Evolutionary conservation across 2,113 vertebrate genomes (phyloP).

Genomic region (Mobula hypostoma): DNA sequence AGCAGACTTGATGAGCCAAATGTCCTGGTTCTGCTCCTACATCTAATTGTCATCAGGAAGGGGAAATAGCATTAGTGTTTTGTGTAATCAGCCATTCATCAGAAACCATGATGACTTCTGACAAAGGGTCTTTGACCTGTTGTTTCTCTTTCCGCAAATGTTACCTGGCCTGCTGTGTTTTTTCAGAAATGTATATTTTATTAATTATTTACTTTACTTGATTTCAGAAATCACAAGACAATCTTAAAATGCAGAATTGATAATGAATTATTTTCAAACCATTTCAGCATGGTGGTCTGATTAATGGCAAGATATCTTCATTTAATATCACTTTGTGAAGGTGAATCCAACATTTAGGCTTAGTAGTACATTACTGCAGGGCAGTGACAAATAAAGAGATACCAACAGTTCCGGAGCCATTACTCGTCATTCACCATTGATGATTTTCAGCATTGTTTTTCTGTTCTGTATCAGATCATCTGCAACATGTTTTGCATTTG

Average conservation of each 20-base stretch:
- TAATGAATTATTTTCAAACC: not conserved
- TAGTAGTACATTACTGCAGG: not conserved
- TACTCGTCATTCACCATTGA: not conserved
- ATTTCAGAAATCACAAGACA: no score
- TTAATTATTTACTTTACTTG: no score
- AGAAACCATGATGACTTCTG: no score
- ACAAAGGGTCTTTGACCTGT: no score
- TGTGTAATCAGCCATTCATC: no score
- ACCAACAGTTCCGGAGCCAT: not conserved
- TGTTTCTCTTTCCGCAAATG: no score
- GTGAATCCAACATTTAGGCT: not conserved
- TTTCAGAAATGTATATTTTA: no score
- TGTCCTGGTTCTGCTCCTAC: no score
- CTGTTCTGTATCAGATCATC: not conserved
- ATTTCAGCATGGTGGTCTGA: not conserved
- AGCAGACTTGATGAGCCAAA: no score
- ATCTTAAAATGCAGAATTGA: not conserved
- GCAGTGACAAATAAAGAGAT: not conserved
- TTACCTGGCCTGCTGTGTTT: no score
- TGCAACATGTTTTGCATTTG: not conserved
- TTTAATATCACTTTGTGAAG: not conserved
- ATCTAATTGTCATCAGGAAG: no score
- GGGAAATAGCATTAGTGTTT: no score
- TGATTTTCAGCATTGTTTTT: not conserved
- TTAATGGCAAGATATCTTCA: not conserved